phyloP scores from a whole-genome alignment of 2,888 invertebrate genomes.

The Clusia tigrina region DNA sequence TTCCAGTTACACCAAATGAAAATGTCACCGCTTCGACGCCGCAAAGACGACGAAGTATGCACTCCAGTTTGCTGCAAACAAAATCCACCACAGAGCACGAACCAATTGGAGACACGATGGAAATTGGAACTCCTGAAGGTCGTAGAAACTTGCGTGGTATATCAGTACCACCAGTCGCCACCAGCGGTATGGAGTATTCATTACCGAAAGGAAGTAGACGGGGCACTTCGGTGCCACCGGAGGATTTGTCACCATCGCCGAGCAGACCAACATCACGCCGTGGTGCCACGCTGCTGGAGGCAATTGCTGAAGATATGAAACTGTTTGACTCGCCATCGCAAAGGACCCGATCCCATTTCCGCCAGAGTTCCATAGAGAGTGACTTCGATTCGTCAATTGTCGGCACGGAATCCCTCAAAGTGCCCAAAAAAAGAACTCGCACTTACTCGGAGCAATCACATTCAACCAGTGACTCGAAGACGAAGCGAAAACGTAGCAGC shows the following conservation, averaged over 20 bases:
- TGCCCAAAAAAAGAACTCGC: constrained; percentile 43
- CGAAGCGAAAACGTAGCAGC: constrained; percentile 36
- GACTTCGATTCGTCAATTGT: constrained; percentile 36
- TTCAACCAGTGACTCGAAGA: no score
- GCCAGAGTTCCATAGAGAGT: constrained; percentile 42
- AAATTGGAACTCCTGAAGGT: constrained; percentile 18
- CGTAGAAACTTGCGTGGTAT: constrained; percentile 31
- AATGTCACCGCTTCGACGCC: background rate
- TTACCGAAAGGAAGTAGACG: no score
- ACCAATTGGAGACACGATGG: background rate
- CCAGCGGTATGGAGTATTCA: no score
- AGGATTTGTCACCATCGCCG: no score
- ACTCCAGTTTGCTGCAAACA: constrained; percentile 28
- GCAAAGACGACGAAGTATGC: constrained; percentile 17
- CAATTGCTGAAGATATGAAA: constrained; percentile 40
- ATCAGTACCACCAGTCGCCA: no score
- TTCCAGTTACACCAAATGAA: background rate
- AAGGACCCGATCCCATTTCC: constrained; percentile 43
- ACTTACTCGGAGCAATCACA: constrained; percentile 27
- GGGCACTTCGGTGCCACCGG: no score
- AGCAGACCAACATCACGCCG: constrained; percentile 40
- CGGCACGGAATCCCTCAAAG: no score
- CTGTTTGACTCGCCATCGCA: constrained; percentile 44
- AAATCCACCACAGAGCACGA: constrained; percentile 1
- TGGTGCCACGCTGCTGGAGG: constrained; percentile 39